phyloP scores from a whole-genome alignment of 2,888 invertebrate genomes.

The Cyclophora punctaria region DNA sequence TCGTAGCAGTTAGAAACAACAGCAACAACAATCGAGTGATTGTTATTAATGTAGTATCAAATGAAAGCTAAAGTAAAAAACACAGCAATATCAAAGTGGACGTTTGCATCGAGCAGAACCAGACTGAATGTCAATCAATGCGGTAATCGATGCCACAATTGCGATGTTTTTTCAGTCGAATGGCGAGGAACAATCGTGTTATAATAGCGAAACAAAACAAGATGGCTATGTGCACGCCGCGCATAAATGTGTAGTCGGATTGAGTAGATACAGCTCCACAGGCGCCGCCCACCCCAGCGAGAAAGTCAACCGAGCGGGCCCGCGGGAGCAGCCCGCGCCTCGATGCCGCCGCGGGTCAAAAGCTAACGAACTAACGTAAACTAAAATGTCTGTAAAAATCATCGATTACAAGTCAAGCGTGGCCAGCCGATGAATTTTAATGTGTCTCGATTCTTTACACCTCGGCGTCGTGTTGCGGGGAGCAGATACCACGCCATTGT shows the following conservation, averaged over 20 bases:
- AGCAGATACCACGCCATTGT: no score
- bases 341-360: slow-evolving; percentile 9
- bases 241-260: slow-evolving; percentile 10
- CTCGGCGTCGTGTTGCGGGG: slow-evolving; percentile 4
- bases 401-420: slow-evolving; percentile 13
- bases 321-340: not conserved
- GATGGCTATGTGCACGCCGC: slow-evolving; percentile 32
- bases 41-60: not conserved
- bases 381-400: slow-evolving; percentile 11
- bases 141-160: slow-evolving; percentile 33
- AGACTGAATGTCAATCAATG: slow-evolving; percentile 42
- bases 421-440: slow-evolving; percentile 14
- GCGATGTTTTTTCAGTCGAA: slow-evolving; percentile 25
- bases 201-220: slow-evolving; percentile 37
- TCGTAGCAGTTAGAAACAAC: no score
- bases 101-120: slow-evolving; percentile 12
- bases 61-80: not conserved
- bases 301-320: slow-evolving; percentile 34
- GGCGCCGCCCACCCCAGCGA: slow-evolving; percentile 50
- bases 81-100: slow-evolving; percentile 6
- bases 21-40: no score
- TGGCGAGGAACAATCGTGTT: slow-evolving; percentile 44
- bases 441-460: slow-evolving; percentile 18
- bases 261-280: slow-evolving; percentile 19
- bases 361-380: slow-evolving; percentile 17